Conservation (phyloP, 2,888 invertebrate species). For the Osmoderma eremita region DNA sequence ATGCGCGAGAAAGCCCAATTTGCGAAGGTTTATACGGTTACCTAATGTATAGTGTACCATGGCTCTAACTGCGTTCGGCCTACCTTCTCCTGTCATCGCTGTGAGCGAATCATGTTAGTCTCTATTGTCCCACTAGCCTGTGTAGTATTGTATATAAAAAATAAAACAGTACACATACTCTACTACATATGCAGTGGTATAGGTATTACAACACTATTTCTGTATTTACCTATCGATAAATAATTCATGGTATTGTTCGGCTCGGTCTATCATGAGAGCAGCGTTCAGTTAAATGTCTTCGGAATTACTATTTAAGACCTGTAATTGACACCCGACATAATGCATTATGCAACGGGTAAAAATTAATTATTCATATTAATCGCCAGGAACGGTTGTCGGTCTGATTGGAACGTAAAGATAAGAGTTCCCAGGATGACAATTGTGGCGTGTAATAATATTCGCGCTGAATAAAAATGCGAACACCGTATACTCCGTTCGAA, state of each 20-base stretch:
- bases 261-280: background rate
- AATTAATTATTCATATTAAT: constrained; percentile 29
- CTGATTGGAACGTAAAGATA: constrained; percentile 2
- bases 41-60: too few relatives aligned
- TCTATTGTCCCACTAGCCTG: too few relatives aligned
- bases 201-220: background rate
- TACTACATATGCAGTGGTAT: too few relatives aligned
- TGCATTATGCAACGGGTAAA: constrained; percentile 12
- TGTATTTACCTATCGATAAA: constrained; percentile 11
- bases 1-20: too few relatives aligned
- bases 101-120: too few relatives aligned
- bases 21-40: too few relatives aligned
- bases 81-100: too few relatives aligned
- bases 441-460: background rate
- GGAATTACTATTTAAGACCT: constrained; percentile 26
- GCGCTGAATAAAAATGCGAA: constrained; percentile 12
- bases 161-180: too few relatives aligned
- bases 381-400: constrained; percentile 13
- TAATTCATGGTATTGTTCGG: constrained; percentile 23
- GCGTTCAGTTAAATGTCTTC: constrained; percentile 5
- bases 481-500: background rate
- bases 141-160: too few relatives aligned
- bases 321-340: constrained; percentile 20
- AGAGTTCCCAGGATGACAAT: constrained; percentile 1
- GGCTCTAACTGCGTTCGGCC: too few relatives aligned